Percentiles rank a stretch among this genome's conserved stretches.
These are phyloP conservation scores for Acleris sparsana DNA, from an alignment of 2,888 invertebrate genomes.

Conservation along the genomic window DNA sequence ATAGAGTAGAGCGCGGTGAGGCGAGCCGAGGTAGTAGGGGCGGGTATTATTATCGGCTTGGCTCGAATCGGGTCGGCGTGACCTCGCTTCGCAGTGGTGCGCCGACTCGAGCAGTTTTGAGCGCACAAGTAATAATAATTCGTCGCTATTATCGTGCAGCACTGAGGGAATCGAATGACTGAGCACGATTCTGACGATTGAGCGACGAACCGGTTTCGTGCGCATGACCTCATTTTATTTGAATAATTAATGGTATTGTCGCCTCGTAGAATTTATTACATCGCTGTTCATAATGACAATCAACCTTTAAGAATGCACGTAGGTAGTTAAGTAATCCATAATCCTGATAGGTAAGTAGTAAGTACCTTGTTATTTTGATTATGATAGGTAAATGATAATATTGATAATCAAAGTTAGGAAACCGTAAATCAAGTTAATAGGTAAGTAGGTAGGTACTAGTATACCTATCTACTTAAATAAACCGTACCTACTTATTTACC, in stretches of 20 bases:
- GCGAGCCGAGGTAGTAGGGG: slow-evolving; percentile 45
- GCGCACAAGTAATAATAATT: slow-evolving; percentile 53
- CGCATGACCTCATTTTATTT: slow-evolving; percentile 31
- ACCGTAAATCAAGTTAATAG: no score
- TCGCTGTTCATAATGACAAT: slow-evolving; percentile 29
- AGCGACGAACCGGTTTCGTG: slow-evolving; percentile 29
- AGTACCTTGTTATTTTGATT: no score
- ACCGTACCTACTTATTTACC: no score
- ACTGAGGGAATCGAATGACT: slow-evolving; percentile 18
- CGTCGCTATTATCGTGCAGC: slow-evolving; percentile 32
- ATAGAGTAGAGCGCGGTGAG: slow-evolving; percentile 27
- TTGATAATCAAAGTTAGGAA: no score
- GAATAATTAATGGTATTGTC: slow-evolving; percentile 14
- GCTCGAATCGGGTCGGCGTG: slow-evolving; percentile 45
- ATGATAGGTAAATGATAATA: no score
- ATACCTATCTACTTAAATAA: no score
- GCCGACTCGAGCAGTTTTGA: slow-evolving; percentile 36
- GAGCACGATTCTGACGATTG: slow-evolving; percentile 15
- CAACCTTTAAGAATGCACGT: neutral
- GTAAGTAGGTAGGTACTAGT: no score
- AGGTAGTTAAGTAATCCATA: neutral
- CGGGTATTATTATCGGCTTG: slow-evolving; percentile 56
- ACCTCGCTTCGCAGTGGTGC: slow-evolving; percentile 29
- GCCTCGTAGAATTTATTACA: slow-evolving; percentile 20
- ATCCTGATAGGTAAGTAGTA: no score